Evolutionary conservation across 2,113 vertebrate genomes (phyloP), one percentile per base, ranked within the genome.

Genomic region (Chinchilla lanigera): DNA sequence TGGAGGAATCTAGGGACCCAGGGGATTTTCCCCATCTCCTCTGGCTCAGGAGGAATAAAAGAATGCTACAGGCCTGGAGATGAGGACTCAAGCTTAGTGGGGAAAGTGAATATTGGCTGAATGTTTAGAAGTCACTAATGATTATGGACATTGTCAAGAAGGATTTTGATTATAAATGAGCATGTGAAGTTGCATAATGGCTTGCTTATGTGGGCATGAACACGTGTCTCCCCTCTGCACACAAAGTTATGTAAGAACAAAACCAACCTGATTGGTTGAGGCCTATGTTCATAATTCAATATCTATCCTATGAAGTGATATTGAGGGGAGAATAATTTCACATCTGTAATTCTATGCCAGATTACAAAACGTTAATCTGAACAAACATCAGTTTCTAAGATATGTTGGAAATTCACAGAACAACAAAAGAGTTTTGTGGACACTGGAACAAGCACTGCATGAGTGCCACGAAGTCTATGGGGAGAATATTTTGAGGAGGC

Each of bases 401-500:
- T 24, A 61, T 22, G 8, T 86, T 87, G n/a, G 58, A 84, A 86
- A 90, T 92, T 89, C 56, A 96, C 44, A 81, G 71, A 82, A 67
- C 38, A 94, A 67, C 12, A 22, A 75, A 93, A 73, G 13, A 20
- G 4, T 84, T 93, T 84, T 38, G 16, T 33, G 58, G 5, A 33
- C 90, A 67, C 84, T 11, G 9, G 28, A 63, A 71, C 35, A 89
- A 82, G 30, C 54, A 11, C 44, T 20, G 44, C 3, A 1, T 52
- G 12, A 56, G 69, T 26, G 13, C 26, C 52, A 60, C 38, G 50
- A 85, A 61, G 54, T 44, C 50, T 69, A 94, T 86, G 50, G 26
- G 89, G 84, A 80, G 60, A 80, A 9, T 91, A 81, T 54, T 96
- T 94, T 93, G 83, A 86, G n/a, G 73, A 84, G 96, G 26, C 94